Percentiles rank a stretch among this genome's conserved stretches.
Conservation (phyloP, 2,797 vertebrate genomes). For the Martes flavigula region DNA sequence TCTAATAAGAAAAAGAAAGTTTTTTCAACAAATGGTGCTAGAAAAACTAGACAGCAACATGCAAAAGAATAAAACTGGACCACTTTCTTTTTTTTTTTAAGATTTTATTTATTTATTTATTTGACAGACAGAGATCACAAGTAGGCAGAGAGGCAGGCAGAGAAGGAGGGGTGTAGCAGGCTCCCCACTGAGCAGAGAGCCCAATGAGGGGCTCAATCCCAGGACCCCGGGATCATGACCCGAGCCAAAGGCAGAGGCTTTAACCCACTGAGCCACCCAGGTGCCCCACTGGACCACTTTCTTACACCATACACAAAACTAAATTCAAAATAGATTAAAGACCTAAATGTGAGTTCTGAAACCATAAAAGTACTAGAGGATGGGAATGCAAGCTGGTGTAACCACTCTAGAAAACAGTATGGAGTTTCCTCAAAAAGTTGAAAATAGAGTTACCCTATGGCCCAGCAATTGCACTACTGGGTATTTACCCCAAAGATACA, state of each 20-base stretch:
- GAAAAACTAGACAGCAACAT: neutral
- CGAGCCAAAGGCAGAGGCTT: too few species aligned
- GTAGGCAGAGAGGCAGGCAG: too few species aligned
- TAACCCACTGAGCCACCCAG: too few species aligned
- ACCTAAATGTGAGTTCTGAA: too few species aligned
- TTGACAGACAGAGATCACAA: too few species aligned
- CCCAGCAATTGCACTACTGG: neutral
- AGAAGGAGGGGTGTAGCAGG: too few species aligned
- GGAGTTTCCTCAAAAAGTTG: neutral
- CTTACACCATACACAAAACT: neutral
- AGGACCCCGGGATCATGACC: too few species aligned
- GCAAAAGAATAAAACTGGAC: neutral
- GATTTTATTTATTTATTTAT: too few species aligned
- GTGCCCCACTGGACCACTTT: neutral
- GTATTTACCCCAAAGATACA: neutral
- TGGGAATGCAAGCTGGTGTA: neutral
- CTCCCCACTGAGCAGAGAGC: too few species aligned
- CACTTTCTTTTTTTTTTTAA: too few species aligned
- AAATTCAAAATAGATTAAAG: neutral
- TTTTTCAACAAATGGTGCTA: neutral
- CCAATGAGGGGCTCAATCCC: too few species aligned
- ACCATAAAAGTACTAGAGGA: neutral
- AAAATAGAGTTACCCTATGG: neutral
- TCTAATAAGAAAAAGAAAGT: neutral
- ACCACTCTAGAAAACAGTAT: neutral